Evolutionary conservation across 2,797 vertebrate species (phyloP).

Genomic region (Thamnophis elegans): DNA sequence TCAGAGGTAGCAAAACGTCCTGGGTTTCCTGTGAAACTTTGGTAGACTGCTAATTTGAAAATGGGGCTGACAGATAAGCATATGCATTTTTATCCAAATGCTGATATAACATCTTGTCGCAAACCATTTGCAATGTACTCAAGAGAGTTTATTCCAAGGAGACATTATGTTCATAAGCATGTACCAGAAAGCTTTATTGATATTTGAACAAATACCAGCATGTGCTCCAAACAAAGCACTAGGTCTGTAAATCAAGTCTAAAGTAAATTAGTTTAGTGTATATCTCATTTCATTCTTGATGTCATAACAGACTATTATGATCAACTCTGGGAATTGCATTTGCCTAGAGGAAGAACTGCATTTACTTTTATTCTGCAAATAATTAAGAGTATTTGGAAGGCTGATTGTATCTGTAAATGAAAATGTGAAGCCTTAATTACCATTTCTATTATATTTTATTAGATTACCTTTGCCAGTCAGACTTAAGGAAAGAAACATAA

Average conservation of each 20-base stretch:
- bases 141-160: not conserved
- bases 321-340: not conserved
- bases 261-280: not conserved
- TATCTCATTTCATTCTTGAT: constrained; percentile 1
- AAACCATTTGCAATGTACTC: constrained; percentile 9
- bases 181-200: not conserved
- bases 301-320: not conserved
- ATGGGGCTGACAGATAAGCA: not conserved
- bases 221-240: not conserved
- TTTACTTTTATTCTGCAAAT: constrained; percentile 16
- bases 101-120: not conserved
- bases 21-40: not conserved
- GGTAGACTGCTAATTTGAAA: not conserved
- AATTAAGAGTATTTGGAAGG: not conserved
- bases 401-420: constrained; percentile 11
- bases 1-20: not conserved
- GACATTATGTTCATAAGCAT: not conserved
- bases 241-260: not conserved
- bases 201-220: not conserved
- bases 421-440: constrained; percentile 6
- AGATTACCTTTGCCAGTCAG: constrained; percentile 14
- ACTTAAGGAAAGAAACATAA: not conserved
- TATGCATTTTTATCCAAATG: not conserved
- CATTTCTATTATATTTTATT: constrained; percentile 14
- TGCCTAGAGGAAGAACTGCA: not conserved